Base-by-base conservation (phyloP, 2,113 vertebrate genomes). In the Podarcis muralis region DNA sequence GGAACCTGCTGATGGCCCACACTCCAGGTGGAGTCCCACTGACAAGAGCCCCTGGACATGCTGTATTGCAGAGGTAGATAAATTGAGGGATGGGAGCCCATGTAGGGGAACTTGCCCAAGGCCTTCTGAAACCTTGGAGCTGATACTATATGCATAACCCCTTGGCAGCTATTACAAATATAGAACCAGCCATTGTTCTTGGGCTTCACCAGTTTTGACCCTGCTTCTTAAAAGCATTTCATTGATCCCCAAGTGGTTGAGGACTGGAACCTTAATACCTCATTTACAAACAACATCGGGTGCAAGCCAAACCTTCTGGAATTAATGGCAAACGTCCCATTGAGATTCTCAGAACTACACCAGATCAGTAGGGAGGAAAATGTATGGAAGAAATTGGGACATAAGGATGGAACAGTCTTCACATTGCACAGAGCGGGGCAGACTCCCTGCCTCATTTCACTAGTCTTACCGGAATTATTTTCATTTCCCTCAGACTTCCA, bases 281-380 rank as follows among this genome's bases (percentile, higher is more conserved):
- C 59, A 40, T 68, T 71, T 48, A 53, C 18, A 27, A 71, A 22
- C 2, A 15, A 13, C 8, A 35, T 4, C 2, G 3, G 68, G 8
- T 37, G 13, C 22, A 27, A 37, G 13, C 3, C 66, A 84, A 22
- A 3, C 6, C 6, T 20, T 30, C 30, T 32, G 11, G 27, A 53
- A 84, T 71, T 16, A 57, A 57, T 8, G 20, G 40, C 68, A 25
- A 48, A 53, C 66, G 77, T 43, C 22, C 84, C 35, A 65, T 72
- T 91, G 66, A 89, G 91, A 90, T 22, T 48, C 90, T 88, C 0
- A 5, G 65, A 6, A 81, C 4, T 83, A 80, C 59, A 43, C 88
- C 7, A 83, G 37, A 90, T 13, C 23, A 27, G 13, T 48, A 90
- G 72, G 65, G 87, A n/a, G n/a, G 76, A 84, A 11, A 81, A 82